These are phyloP conservation scores for Plagiodera versicolora DNA, from an alignment of 2,888 invertebrate genomes.

Conservation along the genomic window DNA sequence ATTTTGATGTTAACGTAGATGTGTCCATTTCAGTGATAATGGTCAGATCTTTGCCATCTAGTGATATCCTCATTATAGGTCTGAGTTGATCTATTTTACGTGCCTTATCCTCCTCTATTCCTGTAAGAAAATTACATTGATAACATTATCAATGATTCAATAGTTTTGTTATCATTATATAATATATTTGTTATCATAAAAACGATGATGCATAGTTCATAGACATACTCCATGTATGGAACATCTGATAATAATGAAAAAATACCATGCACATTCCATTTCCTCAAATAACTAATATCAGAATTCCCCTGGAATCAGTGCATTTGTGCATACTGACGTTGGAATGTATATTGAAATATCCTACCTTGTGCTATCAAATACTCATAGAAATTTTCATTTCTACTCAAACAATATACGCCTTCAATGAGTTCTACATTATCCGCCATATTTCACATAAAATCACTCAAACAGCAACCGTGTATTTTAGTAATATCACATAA, in stretches of 20 bases:
- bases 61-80: conserved; percentile 29
- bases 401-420: conserved; percentile 36
- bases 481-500: neutral
- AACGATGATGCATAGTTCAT: no score
- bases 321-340: no score
- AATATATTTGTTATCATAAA: no score
- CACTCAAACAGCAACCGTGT: neutral
- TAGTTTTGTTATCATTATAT: no score
- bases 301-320: neutral
- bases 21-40: conserved; percentile 25
- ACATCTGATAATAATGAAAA: no score
- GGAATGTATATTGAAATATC: conserved; percentile 8
- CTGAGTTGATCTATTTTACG: conserved; percentile 27
- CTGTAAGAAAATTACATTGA: conserved; percentile 23
- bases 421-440: conserved; percentile 16
- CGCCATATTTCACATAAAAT: neutral
- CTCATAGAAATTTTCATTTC: conserved; percentile 38
- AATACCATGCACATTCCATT: no score
- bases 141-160: no score
- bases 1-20: conserved; percentile 15
- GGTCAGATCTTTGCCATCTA: conserved; percentile 28
- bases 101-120: conserved; percentile 33
- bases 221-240: no score
- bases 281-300: neutral
- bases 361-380: conserved; percentile 39